A percentile compares a stretch with the other conserved stretches of the same genome.
Evolutionary conservation across 2,797 vertebrate genomes (phyloP).

Genomic region (Nyctalus aviator): DNA sequence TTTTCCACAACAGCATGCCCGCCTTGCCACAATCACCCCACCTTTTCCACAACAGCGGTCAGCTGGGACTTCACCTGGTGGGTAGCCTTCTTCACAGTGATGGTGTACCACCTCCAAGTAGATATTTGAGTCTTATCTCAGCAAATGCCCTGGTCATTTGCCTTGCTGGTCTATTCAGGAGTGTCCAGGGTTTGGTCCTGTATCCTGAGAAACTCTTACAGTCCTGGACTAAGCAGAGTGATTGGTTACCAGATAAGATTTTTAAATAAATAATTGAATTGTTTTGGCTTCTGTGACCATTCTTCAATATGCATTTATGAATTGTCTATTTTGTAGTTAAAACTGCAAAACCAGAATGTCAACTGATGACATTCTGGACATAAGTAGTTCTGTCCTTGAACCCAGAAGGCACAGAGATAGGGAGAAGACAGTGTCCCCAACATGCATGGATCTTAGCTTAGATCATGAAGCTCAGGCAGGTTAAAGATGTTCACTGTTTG

Average conservation of each 20-base stretch:
- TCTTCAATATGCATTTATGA: slow-evolving; percentile 13
- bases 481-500: neutral
- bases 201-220: neutral
- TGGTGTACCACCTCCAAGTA: neutral
- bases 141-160: neutral
- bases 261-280: neutral
- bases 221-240: neutral
- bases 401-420: neutral
- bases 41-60: too few relatives aligned
- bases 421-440: neutral
- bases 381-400: neutral
- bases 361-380: neutral
- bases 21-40: too few relatives aligned
- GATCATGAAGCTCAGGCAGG: neutral
- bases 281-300: neutral
- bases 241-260: neutral
- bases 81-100: too few relatives aligned
- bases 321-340: neutral
- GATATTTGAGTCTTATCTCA: neutral
- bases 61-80: too few relatives aligned
- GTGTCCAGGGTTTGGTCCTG: neutral
- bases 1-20: too few relatives aligned
- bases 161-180: neutral
- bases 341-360: neutral
- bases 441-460: neutral